Conservation (phyloP, 2,888 invertebrate species). For the Trissoscelio sp. region DNA sequence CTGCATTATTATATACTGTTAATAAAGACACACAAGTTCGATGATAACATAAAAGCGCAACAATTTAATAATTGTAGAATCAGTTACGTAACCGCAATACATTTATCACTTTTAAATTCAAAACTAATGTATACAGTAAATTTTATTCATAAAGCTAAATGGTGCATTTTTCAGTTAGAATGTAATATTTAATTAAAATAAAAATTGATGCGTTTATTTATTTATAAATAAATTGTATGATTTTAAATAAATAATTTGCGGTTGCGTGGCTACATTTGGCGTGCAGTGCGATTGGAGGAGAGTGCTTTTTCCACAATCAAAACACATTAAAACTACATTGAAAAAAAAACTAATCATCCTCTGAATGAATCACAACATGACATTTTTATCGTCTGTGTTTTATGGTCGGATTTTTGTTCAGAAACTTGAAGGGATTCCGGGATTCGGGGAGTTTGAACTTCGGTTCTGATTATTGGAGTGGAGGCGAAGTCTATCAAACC, state of each 20-base stretch:
- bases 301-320: slow-evolving; percentile 49
- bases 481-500: slow-evolving; percentile 42
- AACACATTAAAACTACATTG: slow-evolving; percentile 3
- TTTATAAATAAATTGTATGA: no score
- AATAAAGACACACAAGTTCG: no score
- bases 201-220: no score
- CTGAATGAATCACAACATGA: slow-evolving; percentile 6
- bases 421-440: slow-evolving; percentile 30
- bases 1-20: no score
- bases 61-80: no score
- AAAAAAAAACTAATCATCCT: slow-evolving; percentile 7
- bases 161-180: no score
- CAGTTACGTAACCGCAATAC: no score
- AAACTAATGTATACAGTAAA: no score
- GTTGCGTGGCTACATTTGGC: slow-evolving; percentile 35
- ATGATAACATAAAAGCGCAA: no score
- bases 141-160: no score
- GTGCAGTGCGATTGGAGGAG: slow-evolving; percentile 53
- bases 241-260: slow-evolving; percentile 15
- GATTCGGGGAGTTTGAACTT: slow-evolving; percentile 24
- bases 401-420: slow-evolving; percentile 24
- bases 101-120: no score
- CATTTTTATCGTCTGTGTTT: slow-evolving; percentile 42
- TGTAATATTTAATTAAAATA: no score
- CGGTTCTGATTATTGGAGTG: slow-evolving; percentile 23